Evolutionary conservation across 2,113 vertebrate species (phyloP), one percentile per base, ranked within the genome.

Genomic region (Pterocles orientalis): DNA sequence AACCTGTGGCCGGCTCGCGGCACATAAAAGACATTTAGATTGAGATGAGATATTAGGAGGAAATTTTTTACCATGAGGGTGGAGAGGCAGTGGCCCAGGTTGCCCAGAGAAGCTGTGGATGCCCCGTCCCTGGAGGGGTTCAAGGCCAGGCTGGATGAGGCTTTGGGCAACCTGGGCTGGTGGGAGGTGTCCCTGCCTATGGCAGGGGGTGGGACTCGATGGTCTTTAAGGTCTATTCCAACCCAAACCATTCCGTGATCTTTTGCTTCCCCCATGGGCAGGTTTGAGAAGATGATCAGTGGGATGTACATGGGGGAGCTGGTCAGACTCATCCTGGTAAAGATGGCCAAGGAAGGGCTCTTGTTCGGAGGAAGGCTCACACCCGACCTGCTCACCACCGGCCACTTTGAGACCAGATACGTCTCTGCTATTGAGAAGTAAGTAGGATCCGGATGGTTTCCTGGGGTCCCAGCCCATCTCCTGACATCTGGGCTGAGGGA

Each of bases 231-330:
- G 41, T 41, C 41, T 14, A 13, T 41, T 41, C 41, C 41, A 41
- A 41, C 41, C 41, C 41, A 41, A 41, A 14, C 41, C 41, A 41
- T 41, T 41, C 41, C 41, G 12, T 41, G 41, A 4, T n/a, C 7
- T n/a, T 7, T 15, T 17, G 25, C 53, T 79, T 10, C 77, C 31
- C 68, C 33, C 14, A 0, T 8, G 7, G 91, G 39, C 96, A 99
- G 99, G 82, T 99, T 99, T 97, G 99, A 99, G 98, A 99, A 99
- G 98, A 99, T 99, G 99, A 99, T 99, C 96, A 99, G 99, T 0
- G 99, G 99, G 14, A 98, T 99, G 99, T 99, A 99, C 97, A 99
- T 99, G 99, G 99, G 99, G 0, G 99, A 99, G 94, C 97, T 99
- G 88, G 99, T 99, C 77, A 98, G 99, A 15, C 98, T 99, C 61